Base-by-base conservation (phyloP, 2,888 invertebrate genomes). In the Machimus rusticus region DNA sequence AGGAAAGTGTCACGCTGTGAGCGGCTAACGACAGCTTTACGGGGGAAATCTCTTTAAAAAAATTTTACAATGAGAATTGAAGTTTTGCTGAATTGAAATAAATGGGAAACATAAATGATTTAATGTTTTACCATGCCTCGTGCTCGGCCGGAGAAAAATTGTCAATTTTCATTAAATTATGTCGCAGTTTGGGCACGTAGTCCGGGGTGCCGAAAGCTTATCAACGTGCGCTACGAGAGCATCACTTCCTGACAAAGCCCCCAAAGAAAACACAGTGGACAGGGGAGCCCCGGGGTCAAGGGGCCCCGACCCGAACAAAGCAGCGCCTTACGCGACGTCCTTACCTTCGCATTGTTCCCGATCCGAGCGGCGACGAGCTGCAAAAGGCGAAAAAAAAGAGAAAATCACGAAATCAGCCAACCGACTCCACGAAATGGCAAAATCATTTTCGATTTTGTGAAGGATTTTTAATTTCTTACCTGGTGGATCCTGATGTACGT, bases 401-500 rank as follows among this genome's bases (percentile, higher is more conserved):
- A 66, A 66, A 82, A 79, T 46, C 57, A 74, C 78, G 19, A 43
- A 77, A 78, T 39, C 39, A 78, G 3, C 37, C 16, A 78, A 78
- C 37, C 76, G 34, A 37, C 66, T 34, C 76, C 14, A 86, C 16
- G 12, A 46, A 86, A 77, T 55, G 57, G 57, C 51, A 82, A 34
- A 82, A 82, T 34, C n/a, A 28, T 16, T 16, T 46, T 51, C 19
- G 34, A 51, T 51, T 51, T 51, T 6, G 16, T 19, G 1, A 66
- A 66, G 66, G 28, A 28, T 66, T 23, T 74, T 57, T 28, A 66
- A 23, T n/a, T 4, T 89, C 90, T 91, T 89, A 92, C 92, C 91
- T 91, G 91, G 89, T 92, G 92, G 39, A 92, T 91, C 89, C 91
- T 92, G 84, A 92, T 90, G 89, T 92, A 91, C 79, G 91, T 90